Conservation (phyloP, 2,888 invertebrate species). For the Tenthredo amoena region DNA sequence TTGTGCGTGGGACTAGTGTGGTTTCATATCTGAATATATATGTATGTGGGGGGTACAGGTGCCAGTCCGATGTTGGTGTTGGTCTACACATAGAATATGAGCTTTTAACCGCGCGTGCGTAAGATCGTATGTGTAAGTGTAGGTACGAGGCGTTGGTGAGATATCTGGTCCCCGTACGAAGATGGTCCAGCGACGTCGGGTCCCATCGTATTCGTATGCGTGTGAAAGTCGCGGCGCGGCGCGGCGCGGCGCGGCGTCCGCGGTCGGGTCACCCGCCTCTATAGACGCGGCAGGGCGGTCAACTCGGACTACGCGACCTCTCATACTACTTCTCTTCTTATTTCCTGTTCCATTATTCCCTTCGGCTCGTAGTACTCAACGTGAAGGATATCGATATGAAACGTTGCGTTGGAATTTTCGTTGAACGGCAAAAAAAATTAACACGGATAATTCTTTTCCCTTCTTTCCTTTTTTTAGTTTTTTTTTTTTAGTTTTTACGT, state of each 20-base stretch:
- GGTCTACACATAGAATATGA: background rate
- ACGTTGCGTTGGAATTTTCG: background rate
- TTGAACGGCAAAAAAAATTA: background rate
- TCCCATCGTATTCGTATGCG: conserved; percentile 3
- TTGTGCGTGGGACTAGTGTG: background rate
- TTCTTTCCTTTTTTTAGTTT: background rate
- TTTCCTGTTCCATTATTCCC: conserved; percentile 14
- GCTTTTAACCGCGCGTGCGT: background rate
- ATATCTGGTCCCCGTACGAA: background rate
- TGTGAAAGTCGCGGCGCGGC: conserved; percentile 38
- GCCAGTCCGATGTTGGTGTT: background rate
- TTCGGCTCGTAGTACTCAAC: background rate
- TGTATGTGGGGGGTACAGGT: background rate
- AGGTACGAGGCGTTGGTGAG: background rate
- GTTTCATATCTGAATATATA: background rate
- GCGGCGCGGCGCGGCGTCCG: background rate
- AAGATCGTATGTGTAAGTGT: background rate
- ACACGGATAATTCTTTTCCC: too few relatives aligned
- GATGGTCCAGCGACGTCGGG: conserved; percentile 15
- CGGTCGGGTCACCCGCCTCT: conserved; percentile 26
- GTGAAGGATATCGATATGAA: background rate
- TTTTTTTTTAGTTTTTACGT: background rate
- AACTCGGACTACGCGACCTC: conserved; percentile 39
- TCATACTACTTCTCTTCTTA: background rate
- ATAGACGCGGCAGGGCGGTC: conserved; percentile 8